Evolutionary conservation across 2,888 invertebrate species (phyloP).

Genomic region (Junonia oenone): DNA sequence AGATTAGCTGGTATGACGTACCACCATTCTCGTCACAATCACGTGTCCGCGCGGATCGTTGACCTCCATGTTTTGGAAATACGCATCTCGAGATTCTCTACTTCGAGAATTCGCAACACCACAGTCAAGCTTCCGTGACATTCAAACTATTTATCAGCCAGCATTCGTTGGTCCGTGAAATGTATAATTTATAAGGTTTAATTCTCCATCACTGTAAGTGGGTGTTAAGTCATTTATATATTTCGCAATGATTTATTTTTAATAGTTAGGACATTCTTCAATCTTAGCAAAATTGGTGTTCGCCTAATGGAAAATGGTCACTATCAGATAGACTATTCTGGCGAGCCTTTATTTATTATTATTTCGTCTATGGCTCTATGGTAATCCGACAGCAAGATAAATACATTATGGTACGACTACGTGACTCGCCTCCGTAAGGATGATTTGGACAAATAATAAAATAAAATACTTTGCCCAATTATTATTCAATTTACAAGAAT

Average conservation of each 20-base stretch:
- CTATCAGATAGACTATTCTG: slow-evolving; percentile 8
- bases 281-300: slow-evolving; percentile 15
- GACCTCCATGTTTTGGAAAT: slow-evolving; percentile 74
- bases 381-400: slow-evolving; percentile 14
- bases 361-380: slow-evolving; percentile 9
- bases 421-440: slow-evolving; percentile 21
- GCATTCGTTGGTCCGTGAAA: slow-evolving; percentile 26
- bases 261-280: slow-evolving; percentile 21
- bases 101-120: slow-evolving; percentile 23
- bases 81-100: slow-evolving; percentile 34
- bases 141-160: slow-evolving; percentile 45
- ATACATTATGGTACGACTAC: slow-evolving; percentile 12
- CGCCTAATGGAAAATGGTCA: slow-evolving; percentile 2
- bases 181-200: slow-evolving; percentile 42
- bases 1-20: slow-evolving; percentile 40
- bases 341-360: slow-evolving; percentile 10
- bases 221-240: slow-evolving; percentile 43
- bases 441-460: slow-evolving; percentile 18
- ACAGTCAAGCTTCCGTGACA: slow-evolving; percentile 25
- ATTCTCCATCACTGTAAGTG: slow-evolving; percentile 40
- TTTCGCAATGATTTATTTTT: slow-evolving; percentile 39
- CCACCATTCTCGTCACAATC: slow-evolving; percentile 50
- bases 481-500: slow-evolving; percentile 9
- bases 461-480: slow-evolving; percentile 19
- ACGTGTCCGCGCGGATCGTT: slow-evolving; percentile 64